These are phyloP conservation scores for Lasioglossum figueresi DNA, from an alignment of 2,888 invertebrate genomes.

Conservation along the genomic window DNA sequence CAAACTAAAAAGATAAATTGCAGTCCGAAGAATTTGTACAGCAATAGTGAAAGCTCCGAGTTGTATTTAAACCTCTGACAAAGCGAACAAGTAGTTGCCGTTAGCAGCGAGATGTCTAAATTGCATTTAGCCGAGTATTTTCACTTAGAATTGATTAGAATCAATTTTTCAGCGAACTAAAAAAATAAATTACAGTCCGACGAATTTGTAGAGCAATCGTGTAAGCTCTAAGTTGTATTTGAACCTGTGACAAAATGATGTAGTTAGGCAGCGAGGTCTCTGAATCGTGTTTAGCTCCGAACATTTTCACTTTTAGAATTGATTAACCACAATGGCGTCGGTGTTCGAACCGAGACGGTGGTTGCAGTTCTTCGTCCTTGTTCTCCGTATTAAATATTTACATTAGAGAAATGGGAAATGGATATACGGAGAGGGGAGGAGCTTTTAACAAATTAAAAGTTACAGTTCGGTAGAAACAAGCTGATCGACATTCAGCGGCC, in stretches of 20 bases:
- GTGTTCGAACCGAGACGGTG: background rate
- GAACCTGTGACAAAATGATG: background rate
- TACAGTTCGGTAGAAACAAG: background rate
- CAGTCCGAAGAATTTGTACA: background rate
- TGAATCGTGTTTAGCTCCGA: background rate
- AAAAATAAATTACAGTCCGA: background rate
- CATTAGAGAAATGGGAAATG: background rate
- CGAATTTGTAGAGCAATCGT: background rate
- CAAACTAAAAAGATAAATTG: too few relatives aligned
- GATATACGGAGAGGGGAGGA: background rate
- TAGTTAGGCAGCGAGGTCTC: background rate
- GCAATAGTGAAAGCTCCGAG: background rate
- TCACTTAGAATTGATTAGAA: too few relatives aligned
- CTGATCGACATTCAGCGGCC: background rate
- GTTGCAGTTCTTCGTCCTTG: background rate
- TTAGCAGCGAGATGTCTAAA: too few relatives aligned
- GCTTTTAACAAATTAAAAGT: slow-evolving; percentile 20
- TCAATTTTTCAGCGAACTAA: too few relatives aligned
- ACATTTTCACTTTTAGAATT: background rate
- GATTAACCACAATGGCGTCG: background rate
- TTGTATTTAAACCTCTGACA: background rate
- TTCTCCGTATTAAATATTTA: background rate
- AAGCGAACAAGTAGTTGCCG: background rate
- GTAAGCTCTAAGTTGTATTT: background rate
- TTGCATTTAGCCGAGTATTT: too few relatives aligned